Conservation (phyloP, 1,140 invertebrate species). For the Oedothorax gibbosus region DNA sequence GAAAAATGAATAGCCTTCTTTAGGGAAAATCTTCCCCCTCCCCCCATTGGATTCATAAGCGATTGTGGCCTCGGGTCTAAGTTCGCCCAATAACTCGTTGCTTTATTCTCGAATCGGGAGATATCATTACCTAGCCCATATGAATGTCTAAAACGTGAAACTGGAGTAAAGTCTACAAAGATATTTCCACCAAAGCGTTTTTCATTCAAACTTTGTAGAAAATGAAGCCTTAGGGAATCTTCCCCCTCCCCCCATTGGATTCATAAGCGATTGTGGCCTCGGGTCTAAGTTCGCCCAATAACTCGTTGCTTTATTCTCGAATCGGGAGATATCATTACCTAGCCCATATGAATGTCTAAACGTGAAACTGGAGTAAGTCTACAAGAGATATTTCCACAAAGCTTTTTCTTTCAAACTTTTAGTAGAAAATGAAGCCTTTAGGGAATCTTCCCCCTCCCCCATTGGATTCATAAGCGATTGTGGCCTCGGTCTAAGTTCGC, state of each 20-base stretch:
- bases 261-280: constrained; percentile 7
- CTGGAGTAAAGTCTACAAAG: too few relatives aligned
- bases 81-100: constrained; percentile 29
- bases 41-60: constrained; percentile 16
- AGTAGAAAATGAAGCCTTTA: too few relatives aligned
- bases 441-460: background rate
- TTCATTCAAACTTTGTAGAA: too few relatives aligned
- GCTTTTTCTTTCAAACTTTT: too few relatives aligned
- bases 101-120: constrained; percentile 42
- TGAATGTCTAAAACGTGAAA: too few relatives aligned
- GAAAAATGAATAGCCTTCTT: too few relatives aligned
- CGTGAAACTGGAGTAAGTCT: too few relatives aligned
- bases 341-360: background rate
- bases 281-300: background rate
- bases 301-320: constrained; percentile 47
- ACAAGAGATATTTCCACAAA: too few relatives aligned
- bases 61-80: background rate
- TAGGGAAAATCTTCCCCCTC: background rate
- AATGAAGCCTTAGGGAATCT: too few relatives aligned
- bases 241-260: constrained; percentile 7
- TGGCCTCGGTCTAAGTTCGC: background rate
- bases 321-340: constrained; percentile 44
- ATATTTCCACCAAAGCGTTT: too few relatives aligned
- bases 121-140: constrained; percentile 43
- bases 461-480: constrained; percentile 24